phyloP scores from a whole-genome alignment of 2,888 invertebrate genomes.

The Dione vanillae region DNA sequence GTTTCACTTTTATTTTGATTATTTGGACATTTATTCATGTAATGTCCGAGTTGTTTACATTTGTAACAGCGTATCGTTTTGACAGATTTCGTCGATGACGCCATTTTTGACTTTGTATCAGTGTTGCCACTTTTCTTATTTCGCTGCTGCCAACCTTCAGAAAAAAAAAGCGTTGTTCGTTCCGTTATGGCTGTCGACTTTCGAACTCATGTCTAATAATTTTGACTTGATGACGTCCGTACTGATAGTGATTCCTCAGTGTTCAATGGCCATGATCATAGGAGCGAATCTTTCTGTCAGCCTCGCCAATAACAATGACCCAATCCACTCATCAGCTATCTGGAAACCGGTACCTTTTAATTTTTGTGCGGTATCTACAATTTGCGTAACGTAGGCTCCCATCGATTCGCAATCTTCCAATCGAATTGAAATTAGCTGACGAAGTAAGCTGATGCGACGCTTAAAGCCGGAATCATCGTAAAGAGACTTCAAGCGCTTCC shows the following conservation, averaged over 20 bases:
- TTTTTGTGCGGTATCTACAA: slow-evolving; percentile 48
- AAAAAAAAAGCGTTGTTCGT: background rate
- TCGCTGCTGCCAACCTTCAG: slow-evolving; percentile 20
- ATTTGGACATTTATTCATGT: no score
- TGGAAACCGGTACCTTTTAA: slow-evolving; percentile 46
- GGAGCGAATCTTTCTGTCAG: slow-evolving; percentile 45
- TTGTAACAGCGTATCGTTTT: slow-evolving; percentile 42
- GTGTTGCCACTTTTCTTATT: background rate
- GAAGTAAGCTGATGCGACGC: slow-evolving; percentile 45
- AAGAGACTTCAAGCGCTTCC: slow-evolving; percentile 35
- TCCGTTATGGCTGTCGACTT: slow-evolving; percentile 1
- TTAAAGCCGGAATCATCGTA: slow-evolving; percentile 48
- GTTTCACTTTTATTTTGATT: no score
- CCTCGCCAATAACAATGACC: slow-evolving; percentile 45
- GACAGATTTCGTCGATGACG: background rate
- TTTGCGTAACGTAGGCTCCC: slow-evolving; percentile 47
- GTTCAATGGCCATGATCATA: slow-evolving; percentile 49
- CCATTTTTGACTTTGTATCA: background rate
- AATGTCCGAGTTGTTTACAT: no score
- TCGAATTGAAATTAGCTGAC: slow-evolving; percentile 46
- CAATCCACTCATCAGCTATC: slow-evolving; percentile 48
- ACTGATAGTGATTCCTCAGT: slow-evolving; percentile 42
- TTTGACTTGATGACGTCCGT: slow-evolving; percentile 32
- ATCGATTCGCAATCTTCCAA: slow-evolving; percentile 47
- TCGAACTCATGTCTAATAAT: slow-evolving; percentile 5